Evolutionary conservation across 2,888 invertebrate genomes (phyloP).

Genomic region (Flabesymbios commensalis): DNA sequence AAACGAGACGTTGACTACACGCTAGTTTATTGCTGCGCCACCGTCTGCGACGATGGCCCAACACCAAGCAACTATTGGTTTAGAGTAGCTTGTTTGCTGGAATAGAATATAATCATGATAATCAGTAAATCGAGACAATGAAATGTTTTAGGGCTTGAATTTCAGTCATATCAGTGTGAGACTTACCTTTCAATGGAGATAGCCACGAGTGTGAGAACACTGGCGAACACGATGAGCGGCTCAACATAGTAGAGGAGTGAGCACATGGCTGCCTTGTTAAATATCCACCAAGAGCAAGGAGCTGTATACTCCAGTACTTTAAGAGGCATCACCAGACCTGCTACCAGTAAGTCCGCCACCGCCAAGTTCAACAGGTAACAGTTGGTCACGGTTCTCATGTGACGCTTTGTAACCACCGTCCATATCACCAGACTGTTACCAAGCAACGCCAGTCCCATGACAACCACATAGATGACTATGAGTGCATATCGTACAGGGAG

Average conservation of each 20-base stretch:
- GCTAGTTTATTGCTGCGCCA: too few relatives aligned
- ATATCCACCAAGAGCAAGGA: constrained; percentile 58
- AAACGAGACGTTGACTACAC: too few relatives aligned
- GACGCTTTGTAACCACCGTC: constrained; percentile 60
- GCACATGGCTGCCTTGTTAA: constrained; percentile 58
- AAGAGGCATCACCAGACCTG: constrained; percentile 61
- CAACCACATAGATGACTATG: constrained; percentile 52
- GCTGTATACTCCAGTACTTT: constrained; percentile 63
- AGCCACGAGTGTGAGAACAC: constrained; percentile 62
- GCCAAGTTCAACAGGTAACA: constrained; percentile 63
- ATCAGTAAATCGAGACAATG: too few relatives aligned
- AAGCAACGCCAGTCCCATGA: constrained; percentile 56
- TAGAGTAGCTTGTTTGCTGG: too few relatives aligned
- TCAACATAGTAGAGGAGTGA: constrained; percentile 59
- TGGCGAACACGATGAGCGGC: constrained; percentile 62
- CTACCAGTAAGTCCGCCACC: constrained; percentile 62
- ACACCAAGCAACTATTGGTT: too few relatives aligned
- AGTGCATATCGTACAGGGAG: constrained; percentile 48
- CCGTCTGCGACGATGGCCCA: too few relatives aligned
- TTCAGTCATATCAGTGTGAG: too few relatives aligned
- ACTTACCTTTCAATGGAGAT: constrained; percentile 63
- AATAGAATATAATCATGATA: too few relatives aligned
- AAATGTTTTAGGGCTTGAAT: too few relatives aligned
- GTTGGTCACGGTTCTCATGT: constrained; percentile 64
- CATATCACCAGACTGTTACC: constrained; percentile 62